Evolutionary conservation across 2,888 invertebrate species (phyloP).

Genomic region (Stratiomys singularior): DNA sequence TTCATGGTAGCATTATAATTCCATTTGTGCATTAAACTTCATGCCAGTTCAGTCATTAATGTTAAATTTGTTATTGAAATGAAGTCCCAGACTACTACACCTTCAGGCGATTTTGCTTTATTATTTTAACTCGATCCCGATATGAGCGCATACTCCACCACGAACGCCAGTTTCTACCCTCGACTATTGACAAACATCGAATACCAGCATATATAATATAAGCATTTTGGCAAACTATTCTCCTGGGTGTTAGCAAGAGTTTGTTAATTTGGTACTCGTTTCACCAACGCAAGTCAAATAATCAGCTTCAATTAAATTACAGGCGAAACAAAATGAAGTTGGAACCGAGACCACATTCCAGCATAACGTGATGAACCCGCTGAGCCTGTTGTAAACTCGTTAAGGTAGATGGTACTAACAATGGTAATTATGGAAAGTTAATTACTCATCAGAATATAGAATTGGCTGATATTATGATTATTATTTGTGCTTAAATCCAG

Average conservation of each 20-base stretch:
- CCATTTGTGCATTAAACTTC: neutral
- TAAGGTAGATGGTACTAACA: neutral
- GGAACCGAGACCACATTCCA: no score
- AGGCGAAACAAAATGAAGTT: conserved; percentile 7
- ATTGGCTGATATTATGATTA: neutral
- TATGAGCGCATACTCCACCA: neutral
- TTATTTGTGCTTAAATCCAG: no score
- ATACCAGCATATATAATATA: no score
- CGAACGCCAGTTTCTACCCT: neutral
- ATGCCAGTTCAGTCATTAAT: conserved; percentile 9
- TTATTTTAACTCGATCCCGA: neutral
- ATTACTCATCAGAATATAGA: conserved; percentile 21
- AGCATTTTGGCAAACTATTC: conserved; percentile 23
- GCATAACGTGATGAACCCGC: neutral
- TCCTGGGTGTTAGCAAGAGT: conserved; percentile 21
- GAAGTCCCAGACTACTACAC: neutral
- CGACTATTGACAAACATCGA: conserved; percentile 29
- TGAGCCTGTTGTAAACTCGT: conserved; percentile 6
- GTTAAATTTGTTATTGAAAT: conserved; percentile 13
- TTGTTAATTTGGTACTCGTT: conserved; percentile 15
- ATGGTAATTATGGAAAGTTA: conserved; percentile 30
- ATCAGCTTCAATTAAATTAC: conserved; percentile 25
- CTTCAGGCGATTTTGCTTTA: conserved; percentile 20
- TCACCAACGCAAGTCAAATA: conserved; percentile 34
- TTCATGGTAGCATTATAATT: neutral